These are phyloP conservation scores for Dasysyrphus tricinctus DNA, from an alignment of 2,888 invertebrate species.

Conservation along the genomic window DNA sequence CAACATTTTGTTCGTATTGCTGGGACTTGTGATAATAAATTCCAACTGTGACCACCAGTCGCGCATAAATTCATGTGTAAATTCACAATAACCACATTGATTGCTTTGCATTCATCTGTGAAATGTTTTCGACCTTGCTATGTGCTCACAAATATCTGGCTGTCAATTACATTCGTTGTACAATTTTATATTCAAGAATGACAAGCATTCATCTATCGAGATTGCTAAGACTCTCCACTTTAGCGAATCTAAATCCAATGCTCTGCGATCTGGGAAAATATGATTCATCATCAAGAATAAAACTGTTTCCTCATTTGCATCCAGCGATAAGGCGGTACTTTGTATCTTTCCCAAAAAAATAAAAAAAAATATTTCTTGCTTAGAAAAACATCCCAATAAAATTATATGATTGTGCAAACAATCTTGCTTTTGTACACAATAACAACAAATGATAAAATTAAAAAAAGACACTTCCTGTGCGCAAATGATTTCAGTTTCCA, in stretches of 20 bases:
- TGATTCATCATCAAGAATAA: conserved; percentile 14
- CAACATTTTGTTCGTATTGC: background rate
- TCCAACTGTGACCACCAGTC: background rate
- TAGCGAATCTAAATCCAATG: background rate
- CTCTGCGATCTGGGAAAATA: conserved; percentile 10
- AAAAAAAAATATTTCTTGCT: background rate
- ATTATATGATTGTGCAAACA: conserved; percentile 42
- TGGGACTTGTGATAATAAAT: background rate
- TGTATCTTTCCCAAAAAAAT: conserved; percentile 11
- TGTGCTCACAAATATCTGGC: background rate
- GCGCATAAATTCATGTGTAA: background rate
- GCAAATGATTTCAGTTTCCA: conserved; percentile 40
- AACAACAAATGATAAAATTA: conserved; percentile 43
- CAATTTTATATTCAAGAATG: background rate
- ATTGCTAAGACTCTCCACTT: background rate
- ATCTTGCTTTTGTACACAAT: conserved; percentile 32
- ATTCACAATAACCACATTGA: conserved; percentile 1
- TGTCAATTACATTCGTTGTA: conserved; percentile 3
- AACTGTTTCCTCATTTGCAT: conserved; percentile 25
- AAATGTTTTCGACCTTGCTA: conserved; percentile 10
- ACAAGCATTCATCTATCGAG: background rate
- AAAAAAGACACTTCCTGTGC: conserved; percentile 56
- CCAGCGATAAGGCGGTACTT: conserved; percentile 11
- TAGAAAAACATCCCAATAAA: conserved; percentile 13
- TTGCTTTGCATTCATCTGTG: background rate